Conservation (phyloP, 2,888 invertebrate genomes). For the Cheilosia vulpina region DNA sequence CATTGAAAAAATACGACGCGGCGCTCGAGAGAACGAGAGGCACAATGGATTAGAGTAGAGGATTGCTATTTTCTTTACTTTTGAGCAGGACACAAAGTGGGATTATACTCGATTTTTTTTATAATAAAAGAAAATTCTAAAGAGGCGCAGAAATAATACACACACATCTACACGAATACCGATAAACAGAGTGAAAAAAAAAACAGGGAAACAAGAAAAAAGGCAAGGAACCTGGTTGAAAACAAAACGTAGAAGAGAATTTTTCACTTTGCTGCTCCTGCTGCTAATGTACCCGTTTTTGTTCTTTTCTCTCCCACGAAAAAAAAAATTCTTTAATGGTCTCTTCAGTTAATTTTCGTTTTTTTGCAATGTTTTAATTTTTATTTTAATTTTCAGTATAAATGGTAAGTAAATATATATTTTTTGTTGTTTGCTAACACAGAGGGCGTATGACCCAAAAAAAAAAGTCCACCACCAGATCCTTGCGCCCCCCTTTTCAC, state of each 20-base stretch:
- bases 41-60: constrained; percentile 38
- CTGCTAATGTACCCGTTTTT: constrained; percentile 21
- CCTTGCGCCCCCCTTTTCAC: constrained; percentile 7
- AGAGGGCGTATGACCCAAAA: constrained; percentile 20
- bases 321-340: background rate
- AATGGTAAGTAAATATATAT: background rate
- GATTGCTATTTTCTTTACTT: constrained; percentile 35
- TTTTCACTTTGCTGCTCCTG: constrained; percentile 42
- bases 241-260: constrained; percentile 37
- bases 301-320: constrained; percentile 11
- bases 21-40: constrained; percentile 21
- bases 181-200: background rate
- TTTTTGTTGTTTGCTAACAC: constrained; percentile 6
- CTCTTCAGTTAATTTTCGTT: constrained; percentile 4
- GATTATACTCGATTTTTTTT: constrained; percentile 27
- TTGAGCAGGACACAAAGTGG: constrained; percentile 46
- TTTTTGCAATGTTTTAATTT: background rate
- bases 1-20: constrained; percentile 1
- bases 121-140: background rate
- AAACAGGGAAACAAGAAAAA: constrained; percentile 21
- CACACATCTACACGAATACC: constrained; percentile 19
- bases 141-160: constrained; percentile 33
- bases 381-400: background rate
- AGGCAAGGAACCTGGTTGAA: constrained; percentile 21
- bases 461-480: constrained; percentile 4